Base-by-base conservation (phyloP, 2,113 vertebrate genomes). In the Petrocephalus microphthalmus region DNA sequence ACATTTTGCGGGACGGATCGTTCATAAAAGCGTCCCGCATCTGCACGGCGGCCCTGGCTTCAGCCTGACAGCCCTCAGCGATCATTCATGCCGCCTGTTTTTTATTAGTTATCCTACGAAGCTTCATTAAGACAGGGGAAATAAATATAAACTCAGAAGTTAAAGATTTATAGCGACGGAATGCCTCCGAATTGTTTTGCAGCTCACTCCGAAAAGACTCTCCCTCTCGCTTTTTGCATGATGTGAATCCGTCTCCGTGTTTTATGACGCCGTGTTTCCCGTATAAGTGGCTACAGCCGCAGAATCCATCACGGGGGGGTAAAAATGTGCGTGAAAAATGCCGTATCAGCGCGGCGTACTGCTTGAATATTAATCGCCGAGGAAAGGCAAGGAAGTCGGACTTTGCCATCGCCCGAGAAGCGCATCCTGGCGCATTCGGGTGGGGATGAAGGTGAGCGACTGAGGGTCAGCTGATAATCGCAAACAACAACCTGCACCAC, bases 61-160 rank as follows among this genome's bases (percentile, higher is more conserved):
- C 81, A 83, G 52, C 29, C 25, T 85, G 25, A 56, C 25, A 85
- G 84, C 52, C 84, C n/a, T 56, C 17, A 29, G 52, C 52, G 52
- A 54, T 54, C 25, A 54, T 53, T 54, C 51, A 85, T 54, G 22
- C 52, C 19, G 49, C 51, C 84, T 85, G 22, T 33, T 54, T 85
- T 49, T 54, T 33, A 85, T 85, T 84, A 84, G 45, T 54, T 85
- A 85, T 56, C 52, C 25, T 19, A 33, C 52, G 52, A 56, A 85
- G 84, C 25, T 85, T 83, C 81, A 83, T 83, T 83, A 83, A 54
- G 84, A 37, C 25, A 33, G 52, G 84, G 13, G 53, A 15, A 85
- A 85, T 54, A 85, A 85, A 54, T 25, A 85, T 33, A 85, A 85
- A 85, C 51, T 52, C 7, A 22, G 81, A 83, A 83, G 81, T 83